Evolutionary conservation across 1,140 invertebrate species (phyloP).

Genomic region (Wiebesia pumilae): DNA sequence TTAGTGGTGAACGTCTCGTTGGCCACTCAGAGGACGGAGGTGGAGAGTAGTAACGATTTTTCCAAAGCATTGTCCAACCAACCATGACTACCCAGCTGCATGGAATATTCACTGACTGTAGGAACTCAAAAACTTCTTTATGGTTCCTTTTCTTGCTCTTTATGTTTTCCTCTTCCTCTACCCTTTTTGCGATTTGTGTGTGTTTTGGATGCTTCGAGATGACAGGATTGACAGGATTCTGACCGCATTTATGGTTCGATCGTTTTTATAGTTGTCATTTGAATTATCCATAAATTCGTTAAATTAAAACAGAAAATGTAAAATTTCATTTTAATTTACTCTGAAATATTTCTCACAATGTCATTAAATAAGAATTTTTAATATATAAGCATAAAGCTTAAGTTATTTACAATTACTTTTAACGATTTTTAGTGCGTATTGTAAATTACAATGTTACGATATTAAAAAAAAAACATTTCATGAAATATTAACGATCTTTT

Average conservation of each 20-base stretch:
- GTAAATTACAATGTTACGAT: too few species aligned
- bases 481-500: too few species aligned
- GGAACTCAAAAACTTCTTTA: constrained; percentile 13
- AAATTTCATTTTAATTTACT: background rate
- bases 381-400: too few species aligned
- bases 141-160: constrained; percentile 36
- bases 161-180: background rate
- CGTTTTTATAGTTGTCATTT: background rate
- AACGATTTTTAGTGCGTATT: too few species aligned
- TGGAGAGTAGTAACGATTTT: constrained; percentile 64
- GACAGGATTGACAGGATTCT: background rate
- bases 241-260: background rate
- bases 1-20: constrained; percentile 62
- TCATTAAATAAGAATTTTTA: too few species aligned
- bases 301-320: background rate
- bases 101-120: constrained; percentile 19
- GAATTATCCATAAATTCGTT: background rate
- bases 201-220: background rate
- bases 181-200: background rate
- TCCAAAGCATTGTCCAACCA: constrained; percentile 59
- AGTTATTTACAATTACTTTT: too few species aligned
- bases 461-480: too few species aligned
- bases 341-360: background rate
- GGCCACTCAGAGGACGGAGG: constrained; percentile 32
- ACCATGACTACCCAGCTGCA: constrained; percentile 51